phyloP scores from a whole-genome alignment of 2,888 invertebrate species.

The Balanococcus diminutus region DNA sequence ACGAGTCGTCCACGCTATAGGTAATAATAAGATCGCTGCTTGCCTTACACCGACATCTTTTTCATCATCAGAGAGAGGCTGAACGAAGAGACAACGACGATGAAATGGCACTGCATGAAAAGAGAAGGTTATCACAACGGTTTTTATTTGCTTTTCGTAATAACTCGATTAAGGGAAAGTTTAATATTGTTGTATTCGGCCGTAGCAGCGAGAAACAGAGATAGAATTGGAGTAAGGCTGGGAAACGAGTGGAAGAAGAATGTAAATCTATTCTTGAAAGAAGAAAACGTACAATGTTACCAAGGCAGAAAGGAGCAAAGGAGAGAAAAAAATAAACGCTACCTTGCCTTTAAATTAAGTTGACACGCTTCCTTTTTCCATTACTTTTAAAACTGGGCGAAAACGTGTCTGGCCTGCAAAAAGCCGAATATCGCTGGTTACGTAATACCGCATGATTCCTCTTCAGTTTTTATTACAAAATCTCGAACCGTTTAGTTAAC shows the following conservation, averaged over 20 bases:
- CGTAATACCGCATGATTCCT: conserved; percentile 43
- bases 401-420: conserved; percentile 42
- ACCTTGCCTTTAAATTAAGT: conserved; percentile 51
- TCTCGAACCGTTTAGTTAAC: conserved; percentile 37
- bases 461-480: conserved; percentile 45
- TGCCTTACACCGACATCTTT: not conserved
- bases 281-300: not conserved
- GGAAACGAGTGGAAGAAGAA: not conserved
- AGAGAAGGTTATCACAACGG: conserved; percentile 19
- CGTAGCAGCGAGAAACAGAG: not conserved
- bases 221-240: not conserved
- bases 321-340: conserved; percentile 41
- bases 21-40: not conserved
- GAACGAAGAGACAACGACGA: not conserved
- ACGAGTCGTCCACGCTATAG: not conserved
- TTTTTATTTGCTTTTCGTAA: conserved; percentile 44
- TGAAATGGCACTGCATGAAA: not conserved
- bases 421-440: conserved; percentile 30
- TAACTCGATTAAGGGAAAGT: conserved; percentile 50
- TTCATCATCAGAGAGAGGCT: not conserved
- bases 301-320: not conserved
- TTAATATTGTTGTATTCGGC: conserved; percentile 46
- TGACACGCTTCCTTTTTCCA: conserved; percentile 53
- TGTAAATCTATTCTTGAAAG: conserved; percentile 44
- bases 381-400: conserved; percentile 51